phyloP scores from a whole-genome alignment of 2,888 invertebrate genomes.

The Drosophila pegasa region DNA sequence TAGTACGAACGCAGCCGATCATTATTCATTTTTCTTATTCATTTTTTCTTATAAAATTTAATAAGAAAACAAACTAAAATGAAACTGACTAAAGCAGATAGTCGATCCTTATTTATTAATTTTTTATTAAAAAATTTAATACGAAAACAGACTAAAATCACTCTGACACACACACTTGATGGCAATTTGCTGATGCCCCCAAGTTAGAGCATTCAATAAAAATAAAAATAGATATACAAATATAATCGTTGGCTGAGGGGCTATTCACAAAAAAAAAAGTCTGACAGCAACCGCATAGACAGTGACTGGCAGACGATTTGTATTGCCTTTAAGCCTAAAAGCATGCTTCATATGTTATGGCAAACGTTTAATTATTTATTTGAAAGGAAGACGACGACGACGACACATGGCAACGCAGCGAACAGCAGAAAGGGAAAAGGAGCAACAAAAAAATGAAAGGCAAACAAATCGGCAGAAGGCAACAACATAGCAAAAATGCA shows the following conservation, averaged over 20 bases:
- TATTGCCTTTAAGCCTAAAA: slow-evolving; percentile 74
- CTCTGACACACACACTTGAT: background rate
- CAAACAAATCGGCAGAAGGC: slow-evolving; percentile 30
- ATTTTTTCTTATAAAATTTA: no score
- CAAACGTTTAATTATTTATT: slow-evolving; percentile 83
- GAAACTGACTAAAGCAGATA: no score
- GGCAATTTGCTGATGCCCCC: background rate
- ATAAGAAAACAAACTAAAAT: no score
- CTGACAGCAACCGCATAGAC: slow-evolving; percentile 42
- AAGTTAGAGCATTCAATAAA: background rate
- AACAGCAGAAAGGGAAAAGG: slow-evolving; percentile 13
- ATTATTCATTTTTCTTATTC: no score
- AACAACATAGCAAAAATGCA: slow-evolving; percentile 37
- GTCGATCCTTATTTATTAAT: no score
- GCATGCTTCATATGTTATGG: slow-evolving; percentile 81
- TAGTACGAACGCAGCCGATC: no score
- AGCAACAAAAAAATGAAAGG: background rate
- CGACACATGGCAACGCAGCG: slow-evolving; percentile 28
- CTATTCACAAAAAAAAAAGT: slow-evolving; percentile 31
- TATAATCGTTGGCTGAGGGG: slow-evolving; percentile 7
- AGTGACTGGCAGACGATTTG: slow-evolving; percentile 47
- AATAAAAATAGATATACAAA: slow-evolving; percentile 2
- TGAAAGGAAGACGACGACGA: slow-evolving; percentile 69
- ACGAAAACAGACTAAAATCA: no score
- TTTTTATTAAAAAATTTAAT: no score